These are phyloP conservation scores for Psilopsiagon aymara DNA, from an alignment of 2,113 vertebrate species.

Conservation along the genomic window DNA sequence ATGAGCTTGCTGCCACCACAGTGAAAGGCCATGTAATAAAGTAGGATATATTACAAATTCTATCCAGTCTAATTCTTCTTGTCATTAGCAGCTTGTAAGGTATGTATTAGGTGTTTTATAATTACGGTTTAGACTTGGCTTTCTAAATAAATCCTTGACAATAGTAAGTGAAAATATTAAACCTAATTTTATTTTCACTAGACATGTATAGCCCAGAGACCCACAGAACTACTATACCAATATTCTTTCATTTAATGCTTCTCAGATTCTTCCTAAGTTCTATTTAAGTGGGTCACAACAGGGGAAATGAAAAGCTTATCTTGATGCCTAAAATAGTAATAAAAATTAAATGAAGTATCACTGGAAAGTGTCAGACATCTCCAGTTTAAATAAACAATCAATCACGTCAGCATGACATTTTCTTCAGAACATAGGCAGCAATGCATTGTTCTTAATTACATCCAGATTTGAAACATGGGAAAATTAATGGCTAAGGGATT, in stretches of 20 bases:
- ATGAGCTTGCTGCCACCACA: not conserved
- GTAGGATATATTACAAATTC: not conserved
- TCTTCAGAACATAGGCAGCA: constrained; percentile 23
- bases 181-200: not conserved
- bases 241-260: not conserved
- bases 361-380: constrained; percentile 35
- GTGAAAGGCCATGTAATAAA: not conserved
- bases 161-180: not conserved
- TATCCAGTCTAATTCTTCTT: not conserved
- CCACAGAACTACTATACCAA: not conserved
- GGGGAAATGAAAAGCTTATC: constrained; percentile 26
- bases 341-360: constrained; percentile 48
- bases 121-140: not conserved
- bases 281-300: not conserved
- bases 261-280: not conserved
- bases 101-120: not conserved
- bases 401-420: constrained; percentile 54
- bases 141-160: not conserved
- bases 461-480: constrained; percentile 19
- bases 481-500: constrained; percentile 58
- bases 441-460: constrained; percentile 61
- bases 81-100: not conserved
- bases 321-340: constrained; percentile 18
- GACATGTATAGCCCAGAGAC: not conserved
- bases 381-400: constrained; percentile 56